A percentile compares a stretch with the other conserved stretches of the same genome.
These are phyloP conservation scores for Zophobas morio DNA, from an alignment of 1,140 invertebrate species.

Conservation along the genomic window DNA sequence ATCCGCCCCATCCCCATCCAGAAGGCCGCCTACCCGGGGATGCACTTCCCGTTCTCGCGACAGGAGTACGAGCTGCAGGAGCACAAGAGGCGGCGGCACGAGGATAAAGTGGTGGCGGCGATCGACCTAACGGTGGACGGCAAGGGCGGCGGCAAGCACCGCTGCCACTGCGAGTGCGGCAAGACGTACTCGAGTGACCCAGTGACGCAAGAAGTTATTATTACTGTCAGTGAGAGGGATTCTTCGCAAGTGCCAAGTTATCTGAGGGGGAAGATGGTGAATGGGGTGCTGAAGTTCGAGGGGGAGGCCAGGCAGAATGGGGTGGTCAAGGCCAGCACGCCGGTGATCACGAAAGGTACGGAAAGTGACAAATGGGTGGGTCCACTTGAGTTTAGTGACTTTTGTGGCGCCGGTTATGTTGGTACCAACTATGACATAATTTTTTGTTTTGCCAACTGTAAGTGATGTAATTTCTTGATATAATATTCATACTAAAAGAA, in stretches of 20 bases:
- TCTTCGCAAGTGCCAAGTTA: conserved; percentile 44
- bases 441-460: no score
- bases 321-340: no score
- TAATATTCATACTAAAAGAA: no score
- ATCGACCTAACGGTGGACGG: conserved; percentile 17
- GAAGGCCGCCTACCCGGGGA: not conserved
- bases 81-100: no score
- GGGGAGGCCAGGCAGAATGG: no score
- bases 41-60: not conserved
- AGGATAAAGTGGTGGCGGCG: conserved; percentile 1
- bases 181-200: not conserved
- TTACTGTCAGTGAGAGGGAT: conserved; percentile 3
- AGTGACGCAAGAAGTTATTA: not conserved
- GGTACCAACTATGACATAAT: no score
- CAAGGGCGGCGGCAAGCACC: not conserved
- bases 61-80: no score
- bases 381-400: no score
- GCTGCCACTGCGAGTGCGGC: conserved; percentile 8
- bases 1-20: conserved; percentile 4
- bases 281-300: conserved; percentile 3
- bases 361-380: no score
- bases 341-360: no score
- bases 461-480: no score
- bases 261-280: conserved; percentile 33
- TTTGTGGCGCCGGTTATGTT: no score